Conservation (phyloP, 1,140 invertebrate species). For the Drosophila serrata region DNA sequence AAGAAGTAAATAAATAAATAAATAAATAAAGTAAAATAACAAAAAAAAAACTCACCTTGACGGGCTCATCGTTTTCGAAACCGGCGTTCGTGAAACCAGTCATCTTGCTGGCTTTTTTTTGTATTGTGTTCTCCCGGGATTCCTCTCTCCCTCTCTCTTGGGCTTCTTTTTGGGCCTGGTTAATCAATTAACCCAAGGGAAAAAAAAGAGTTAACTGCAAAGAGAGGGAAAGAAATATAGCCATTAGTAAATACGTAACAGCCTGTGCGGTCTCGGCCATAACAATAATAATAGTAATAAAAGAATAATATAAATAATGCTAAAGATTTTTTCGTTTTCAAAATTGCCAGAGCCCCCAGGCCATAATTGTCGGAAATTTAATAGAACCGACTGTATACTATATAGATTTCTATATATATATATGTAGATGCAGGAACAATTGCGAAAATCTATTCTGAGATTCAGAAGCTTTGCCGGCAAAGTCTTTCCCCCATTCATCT, state of each 20-base stretch:
- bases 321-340: constrained; percentile 67
- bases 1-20: constrained; percentile 8
- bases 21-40: too few relatives aligned
- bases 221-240: constrained; percentile 11
- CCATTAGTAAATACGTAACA: constrained; percentile 30
- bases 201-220: constrained; percentile 53
- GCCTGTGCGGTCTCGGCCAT: constrained; percentile 23
- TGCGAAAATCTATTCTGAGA: constrained; percentile 14
- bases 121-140: constrained; percentile 23
- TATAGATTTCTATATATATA: neutral
- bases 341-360: constrained; percentile 54
- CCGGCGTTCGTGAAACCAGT: constrained; percentile 81
- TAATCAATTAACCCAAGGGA: constrained; percentile 54
- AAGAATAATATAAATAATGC: constrained; percentile 48
- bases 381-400: constrained; percentile 21
- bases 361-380: constrained; percentile 70
- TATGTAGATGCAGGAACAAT: constrained; percentile 19
- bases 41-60: constrained; percentile 72
- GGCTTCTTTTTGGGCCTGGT: constrained; percentile 32
- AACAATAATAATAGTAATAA: constrained; percentile 64
- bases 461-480: constrained; percentile 23
- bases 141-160: too few relatives aligned
- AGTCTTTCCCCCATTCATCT: constrained; percentile 46
- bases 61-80: constrained; percentile 84
- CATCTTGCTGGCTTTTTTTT: constrained; percentile 68